Base-by-base conservation (phyloP, 2,797 vertebrate species). In the Sebastes taczanowskii region DNA sequence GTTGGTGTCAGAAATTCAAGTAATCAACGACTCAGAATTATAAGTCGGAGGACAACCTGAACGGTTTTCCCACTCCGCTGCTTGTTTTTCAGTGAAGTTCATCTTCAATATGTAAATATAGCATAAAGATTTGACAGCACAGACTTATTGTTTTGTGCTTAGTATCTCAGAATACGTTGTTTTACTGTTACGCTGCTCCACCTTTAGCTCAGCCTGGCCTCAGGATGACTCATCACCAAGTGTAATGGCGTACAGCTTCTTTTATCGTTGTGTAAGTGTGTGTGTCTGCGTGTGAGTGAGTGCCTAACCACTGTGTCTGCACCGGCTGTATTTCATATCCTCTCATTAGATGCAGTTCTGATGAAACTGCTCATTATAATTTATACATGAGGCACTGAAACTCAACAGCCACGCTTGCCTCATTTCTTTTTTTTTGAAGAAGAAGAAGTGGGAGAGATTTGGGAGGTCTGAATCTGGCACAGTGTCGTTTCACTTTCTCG, bases 321-420 rank as follows among this genome's bases (percentile, higher is more conserved):
- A 38, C 30, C 5, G 6, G 46, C 71, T 56, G 29, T 30, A 53
- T 60, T 73, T 65, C 32, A 64, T 18, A 55, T 80, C 60, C 59
- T 67, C 74, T 81, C 81, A 76, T 83, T 81, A 81, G 76, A 81
- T 30, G 71, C 74, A 55, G 49, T 22, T 23, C 77, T 76, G 70
- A 86, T 86, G 71, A 78, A 88, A 76, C 71, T 25, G 68, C 76
- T 81, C 13, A 18, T 64, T 76, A 79, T 79, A 16, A 81, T 86
- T 82, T 80, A 77, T 59, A 71, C 63, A 73, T 49, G 52, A 82
- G 60, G 29, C 25, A 0, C 42, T 69, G 20, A 69, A 66, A 75
- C 58, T 69, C 62, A 6, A 46, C 46, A 20, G 55, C 58, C 4
- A 2, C 23, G 20, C 59, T 67, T 59, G 46, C 35, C 53, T 85